Base-by-base conservation (phyloP, 1,140 invertebrate species). In the Cepaea nemoralis region DNA sequence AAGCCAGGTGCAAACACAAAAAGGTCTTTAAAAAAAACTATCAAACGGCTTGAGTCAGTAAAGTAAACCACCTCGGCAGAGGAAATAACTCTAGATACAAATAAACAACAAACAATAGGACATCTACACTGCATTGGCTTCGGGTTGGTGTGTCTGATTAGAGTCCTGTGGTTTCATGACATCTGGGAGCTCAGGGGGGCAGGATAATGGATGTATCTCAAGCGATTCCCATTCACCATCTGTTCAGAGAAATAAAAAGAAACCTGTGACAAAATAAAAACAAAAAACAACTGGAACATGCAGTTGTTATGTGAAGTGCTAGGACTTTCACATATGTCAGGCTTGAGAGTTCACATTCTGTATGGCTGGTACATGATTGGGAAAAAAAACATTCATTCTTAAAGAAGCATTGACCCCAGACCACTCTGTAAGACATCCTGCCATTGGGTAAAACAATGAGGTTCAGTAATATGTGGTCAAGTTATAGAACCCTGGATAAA, bases 161-260 rank as follows among this genome's bases (percentile, higher is more conserved):
- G 88, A 86, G 39, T 98, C 96, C 92, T 96, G 95, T 84, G 96
- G 95, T 93, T 98, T 98, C 98, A 99, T 99, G 5, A 98, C 97
- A 91, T 99, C 97, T 31, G 98, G 98, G 89, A 99, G 93, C 92
- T 99, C 97, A 24, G 97, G 97, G 50, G 98, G 97, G 84, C 95
- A 94, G n/a, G 97, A 99, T 85, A 97, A 95, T 35, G 97, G 95
- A 81, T 96, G 96, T 89, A 99, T 94, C 89, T 99, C 97, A 83
- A 99, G 92, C 40, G 93, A 90, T 93, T 99, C 97, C 93, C 98
- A 98, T 55, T 96, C 96, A 92, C 94, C 94, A 93, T 92, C 95
- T 95, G 89, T 70, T 55, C 93, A 92, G 95, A 95, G 40, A 40
- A 71, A 40, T 6, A 71, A 42, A 71, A n/a, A n/a, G n/a, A n/a